These are phyloP conservation scores for Myiozetetes cayanensis DNA, from an alignment of 2,113 vertebrate genomes.

Conservation along the genomic window DNA sequence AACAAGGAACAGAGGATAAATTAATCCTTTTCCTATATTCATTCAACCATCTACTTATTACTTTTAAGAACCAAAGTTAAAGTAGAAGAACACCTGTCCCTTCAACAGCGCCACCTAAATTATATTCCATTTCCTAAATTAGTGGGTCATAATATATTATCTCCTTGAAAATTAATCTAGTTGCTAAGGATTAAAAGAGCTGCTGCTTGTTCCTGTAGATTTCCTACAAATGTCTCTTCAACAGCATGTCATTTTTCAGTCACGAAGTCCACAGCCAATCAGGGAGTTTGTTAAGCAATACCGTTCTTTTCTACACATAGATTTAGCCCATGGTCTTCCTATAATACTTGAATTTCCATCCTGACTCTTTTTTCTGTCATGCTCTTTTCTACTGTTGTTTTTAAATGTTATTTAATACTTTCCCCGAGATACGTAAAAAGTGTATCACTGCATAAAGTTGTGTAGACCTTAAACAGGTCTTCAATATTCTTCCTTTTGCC, in stretches of 20 bases:
- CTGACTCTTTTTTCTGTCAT: not conserved
- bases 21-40: not conserved
- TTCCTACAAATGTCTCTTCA: not conserved
- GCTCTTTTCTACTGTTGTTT: not conserved
- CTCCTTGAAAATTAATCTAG: not conserved
- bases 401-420: not conserved
- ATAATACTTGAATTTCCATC: not conserved
- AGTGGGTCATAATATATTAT: not conserved
- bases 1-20: not conserved
- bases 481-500: not conserved
- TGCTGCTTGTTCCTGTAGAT: not conserved
- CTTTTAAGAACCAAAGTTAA: not conserved
- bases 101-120: not conserved
- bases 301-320: not conserved
- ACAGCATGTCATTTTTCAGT: not conserved
- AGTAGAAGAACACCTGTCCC: not conserved
- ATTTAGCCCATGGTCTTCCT: not conserved
- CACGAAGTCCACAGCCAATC: not conserved
- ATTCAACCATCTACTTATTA: not conserved
- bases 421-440: not conserved
- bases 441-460: rapidly evolving
- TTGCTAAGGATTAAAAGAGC: not conserved
- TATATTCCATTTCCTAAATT: not conserved
- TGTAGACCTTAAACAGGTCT: not conserved
- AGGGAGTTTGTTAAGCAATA: not conserved